Evolutionary conservation across 2,797 vertebrate species (phyloP), one percentile per base, ranked within the genome.

Genomic region (Microchirus variegatus): DNA sequence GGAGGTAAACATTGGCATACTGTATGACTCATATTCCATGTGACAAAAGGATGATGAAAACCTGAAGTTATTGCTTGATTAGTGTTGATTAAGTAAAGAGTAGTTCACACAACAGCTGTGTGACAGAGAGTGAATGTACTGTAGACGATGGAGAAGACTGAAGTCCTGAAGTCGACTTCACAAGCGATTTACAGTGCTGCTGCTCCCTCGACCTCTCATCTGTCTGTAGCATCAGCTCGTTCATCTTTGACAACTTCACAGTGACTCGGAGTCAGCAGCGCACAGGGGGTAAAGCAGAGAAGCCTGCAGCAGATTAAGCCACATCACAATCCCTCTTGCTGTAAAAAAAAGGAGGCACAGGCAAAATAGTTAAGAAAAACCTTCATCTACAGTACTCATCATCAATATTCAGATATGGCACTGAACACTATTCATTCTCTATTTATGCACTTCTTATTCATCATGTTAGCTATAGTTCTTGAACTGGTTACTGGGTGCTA

Each of bases 251-350:
- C 1, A 12, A 55, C 51, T 77, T 81, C 73, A 55, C 54, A 59
- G 70, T 69, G 65, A n/a, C n/a, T 56, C 62, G 50, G 57, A 60
- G 48, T 82, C 26, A 64, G 38, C 36, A 41, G n/a, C 49, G 14
- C 19, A 14, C 8, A 1, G 35, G 47, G 16, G 9, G 16, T 50
- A 41, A 35, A 44, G 51, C 48, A 40, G 17, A 31, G 26, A 40
- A 19, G 22, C 68, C 56, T n/a, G 45, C 43, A 41, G 64, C 26
- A 42, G 54, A 51, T 13, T 47, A 19, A 40, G 16, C 26, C 49
- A 16, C 59, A 61, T 91, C 75, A 91, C 0, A 36, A 64, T 41
- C 2, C 80, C 42, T 58, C 54, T 69, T 56, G 53, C 91, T 92
- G 82, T 53, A 59, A 54, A 45, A 59, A 54, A 45, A 62, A 36